phyloP scores from a whole-genome alignment of 2,888 invertebrate species.

The Belgica antarctica region DNA sequence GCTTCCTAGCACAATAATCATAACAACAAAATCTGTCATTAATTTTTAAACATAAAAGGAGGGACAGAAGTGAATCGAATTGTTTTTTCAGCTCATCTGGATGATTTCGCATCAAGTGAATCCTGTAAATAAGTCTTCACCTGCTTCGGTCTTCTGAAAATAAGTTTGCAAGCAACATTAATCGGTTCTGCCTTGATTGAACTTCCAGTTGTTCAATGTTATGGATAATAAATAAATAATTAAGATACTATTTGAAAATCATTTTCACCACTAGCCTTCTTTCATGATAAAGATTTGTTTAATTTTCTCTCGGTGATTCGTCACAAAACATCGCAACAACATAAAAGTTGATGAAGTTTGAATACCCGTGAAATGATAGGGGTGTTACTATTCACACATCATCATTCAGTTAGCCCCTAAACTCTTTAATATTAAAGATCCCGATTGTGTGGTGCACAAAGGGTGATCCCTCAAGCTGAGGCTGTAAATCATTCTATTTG shows the following conservation, averaged over 20 bases:
- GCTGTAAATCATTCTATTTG: constrained; percentile 24
- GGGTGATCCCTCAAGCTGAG: no score
- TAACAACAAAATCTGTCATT: constrained; percentile 28
- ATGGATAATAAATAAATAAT: constrained; percentile 38
- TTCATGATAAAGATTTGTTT: constrained; percentile 25
- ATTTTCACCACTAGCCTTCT: not conserved
- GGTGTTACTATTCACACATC: constrained; percentile 42
- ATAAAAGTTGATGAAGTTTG: constrained; percentile 34
- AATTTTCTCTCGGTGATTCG: constrained; percentile 31
- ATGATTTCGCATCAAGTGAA: not conserved
- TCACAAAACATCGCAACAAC: constrained; percentile 38
- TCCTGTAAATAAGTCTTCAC: not conserved
- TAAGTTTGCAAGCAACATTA: not conserved
- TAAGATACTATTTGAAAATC: constrained; percentile 30
- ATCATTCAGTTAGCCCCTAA: constrained; percentile 20
- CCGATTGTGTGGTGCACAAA: not conserved
- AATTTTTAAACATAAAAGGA: not conserved
- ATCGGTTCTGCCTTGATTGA: not conserved
- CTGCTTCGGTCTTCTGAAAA: not conserved
- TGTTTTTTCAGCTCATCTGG: constrained; percentile 14
- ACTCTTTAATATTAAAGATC: not conserved
- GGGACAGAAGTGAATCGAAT: not conserved
- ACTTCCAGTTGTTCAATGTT: constrained; percentile 1
- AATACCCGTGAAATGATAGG: constrained; percentile 43
- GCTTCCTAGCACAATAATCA: constrained; percentile 1